These are phyloP conservation scores for Rhyacophila evoluta DNA, from an alignment of 2,888 invertebrate genomes.

Conservation along the genomic window DNA sequence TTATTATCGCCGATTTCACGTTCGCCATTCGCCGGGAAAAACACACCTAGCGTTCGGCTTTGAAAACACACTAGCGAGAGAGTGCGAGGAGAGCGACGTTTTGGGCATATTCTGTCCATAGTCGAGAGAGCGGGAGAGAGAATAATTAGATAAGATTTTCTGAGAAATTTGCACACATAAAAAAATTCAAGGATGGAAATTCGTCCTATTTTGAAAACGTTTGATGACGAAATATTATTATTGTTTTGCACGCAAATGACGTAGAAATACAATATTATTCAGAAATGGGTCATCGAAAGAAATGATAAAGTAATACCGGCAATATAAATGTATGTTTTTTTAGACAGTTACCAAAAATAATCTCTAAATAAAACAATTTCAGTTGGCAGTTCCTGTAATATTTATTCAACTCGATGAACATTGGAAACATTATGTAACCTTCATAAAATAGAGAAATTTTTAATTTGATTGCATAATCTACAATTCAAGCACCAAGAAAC, in stretches of 20 bases:
- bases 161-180: neutral
- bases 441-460: no score
- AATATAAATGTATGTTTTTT: neutral
- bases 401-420: no score
- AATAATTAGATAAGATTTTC: constrained; percentile 23
- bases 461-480: no score
- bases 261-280: neutral
- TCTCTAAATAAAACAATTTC: no score
- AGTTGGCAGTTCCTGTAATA: no score
- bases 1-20: neutral
- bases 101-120: neutral
- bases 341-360: neutral
- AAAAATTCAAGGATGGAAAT: neutral
- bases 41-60: neutral
- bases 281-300: neutral
- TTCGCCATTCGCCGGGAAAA: neutral
- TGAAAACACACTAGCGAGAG: constrained; percentile 9
- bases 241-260: neutral
- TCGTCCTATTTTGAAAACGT: neutral
- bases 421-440: no score
- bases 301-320: neutral
- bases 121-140: neutral
- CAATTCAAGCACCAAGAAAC: no score
- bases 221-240: neutral
- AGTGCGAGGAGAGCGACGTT: neutral